A percentile compares a stretch with the other conserved stretches of the same genome.
Evolutionary conservation across 2,888 invertebrate species (phyloP).

Genomic region (Disparrhopalites patrizii): DNA sequence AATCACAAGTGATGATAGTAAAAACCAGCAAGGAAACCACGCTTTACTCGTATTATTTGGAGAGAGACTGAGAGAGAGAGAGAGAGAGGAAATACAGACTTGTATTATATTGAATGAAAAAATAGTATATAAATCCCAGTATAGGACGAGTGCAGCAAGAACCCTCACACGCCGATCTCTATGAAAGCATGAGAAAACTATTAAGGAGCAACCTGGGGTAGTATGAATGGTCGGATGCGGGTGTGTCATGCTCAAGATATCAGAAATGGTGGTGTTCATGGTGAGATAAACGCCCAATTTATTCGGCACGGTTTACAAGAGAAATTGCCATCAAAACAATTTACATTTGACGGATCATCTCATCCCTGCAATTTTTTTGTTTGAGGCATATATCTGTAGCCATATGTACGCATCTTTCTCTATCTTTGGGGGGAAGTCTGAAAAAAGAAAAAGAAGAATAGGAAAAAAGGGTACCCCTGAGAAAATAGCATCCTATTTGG

Average conservation of each 20-base stretch:
- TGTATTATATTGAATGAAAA: no score
- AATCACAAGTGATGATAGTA: neutral
- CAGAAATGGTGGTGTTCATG: slow-evolving; percentile 16
- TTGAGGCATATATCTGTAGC: neutral
- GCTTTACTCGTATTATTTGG: no score
- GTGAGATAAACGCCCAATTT: slow-evolving; percentile 20
- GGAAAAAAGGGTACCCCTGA: no score
- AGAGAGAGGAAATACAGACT: no score
- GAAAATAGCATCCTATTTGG: no score
- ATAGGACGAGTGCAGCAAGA: no score
- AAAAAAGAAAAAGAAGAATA: no score
- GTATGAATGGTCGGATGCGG: slow-evolving; percentile 12
- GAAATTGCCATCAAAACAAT: slow-evolving; percentile 20
- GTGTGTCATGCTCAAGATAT: slow-evolving; percentile 19
- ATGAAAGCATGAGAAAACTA: slow-evolving; percentile 5
- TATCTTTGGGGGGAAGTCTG: no score
- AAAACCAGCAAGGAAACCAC: no score
- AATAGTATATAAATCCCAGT: no score
- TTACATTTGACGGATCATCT: slow-evolving; percentile 14
- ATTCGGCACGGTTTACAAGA: slow-evolving; percentile 15
- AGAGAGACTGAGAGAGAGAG: no score
- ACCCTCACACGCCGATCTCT: no score
- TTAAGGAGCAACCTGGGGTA: neutral
- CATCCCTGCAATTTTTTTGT: neutral
- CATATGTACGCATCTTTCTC: neutral